phyloP scores from a whole-genome alignment of 2,797 vertebrate genomes.

The Petrocephalus sullivani region DNA sequence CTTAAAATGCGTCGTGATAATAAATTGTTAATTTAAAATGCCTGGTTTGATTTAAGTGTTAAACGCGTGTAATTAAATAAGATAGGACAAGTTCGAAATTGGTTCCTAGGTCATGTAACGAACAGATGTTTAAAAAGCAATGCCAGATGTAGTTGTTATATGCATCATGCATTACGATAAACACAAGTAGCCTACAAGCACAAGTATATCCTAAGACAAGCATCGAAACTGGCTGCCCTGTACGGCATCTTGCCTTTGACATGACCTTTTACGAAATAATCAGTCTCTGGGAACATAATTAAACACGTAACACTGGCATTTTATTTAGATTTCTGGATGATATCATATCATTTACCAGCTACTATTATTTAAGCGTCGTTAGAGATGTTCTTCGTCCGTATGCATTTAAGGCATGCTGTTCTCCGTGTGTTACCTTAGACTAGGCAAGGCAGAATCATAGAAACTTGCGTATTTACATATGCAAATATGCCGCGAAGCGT shows the following conservation, averaged over 20 bases:
- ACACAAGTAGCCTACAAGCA: neutral
- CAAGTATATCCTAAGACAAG: neutral
- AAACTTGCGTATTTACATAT: constrained; percentile 4
- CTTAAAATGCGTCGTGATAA: constrained; percentile 10
- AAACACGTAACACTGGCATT: neutral
- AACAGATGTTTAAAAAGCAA: constrained; percentile 6
- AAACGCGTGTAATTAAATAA: constrained; percentile 21
- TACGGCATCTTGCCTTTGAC: neutral
- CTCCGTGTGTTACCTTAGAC: neutral
- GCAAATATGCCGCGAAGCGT: neutral
- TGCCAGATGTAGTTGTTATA: neutral
- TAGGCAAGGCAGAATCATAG: neutral
- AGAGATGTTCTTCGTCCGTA: neutral
- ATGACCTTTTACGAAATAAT: neutral
- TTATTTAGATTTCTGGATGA: neutral
- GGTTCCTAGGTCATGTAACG: constrained; percentile 8
- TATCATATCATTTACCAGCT: neutral
- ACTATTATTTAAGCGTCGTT: neutral
- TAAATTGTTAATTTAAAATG: constrained; percentile 22
- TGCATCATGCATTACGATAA: neutral
- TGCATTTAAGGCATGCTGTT: neutral
- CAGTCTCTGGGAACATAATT: neutral
- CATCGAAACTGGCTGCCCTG: neutral
- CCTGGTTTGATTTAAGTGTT: constrained; percentile 20
- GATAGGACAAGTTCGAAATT: constrained; percentile 20